Conservation (phyloP, 2,113 vertebrate species). For the Cyprinodon brontotheroides region DNA sequence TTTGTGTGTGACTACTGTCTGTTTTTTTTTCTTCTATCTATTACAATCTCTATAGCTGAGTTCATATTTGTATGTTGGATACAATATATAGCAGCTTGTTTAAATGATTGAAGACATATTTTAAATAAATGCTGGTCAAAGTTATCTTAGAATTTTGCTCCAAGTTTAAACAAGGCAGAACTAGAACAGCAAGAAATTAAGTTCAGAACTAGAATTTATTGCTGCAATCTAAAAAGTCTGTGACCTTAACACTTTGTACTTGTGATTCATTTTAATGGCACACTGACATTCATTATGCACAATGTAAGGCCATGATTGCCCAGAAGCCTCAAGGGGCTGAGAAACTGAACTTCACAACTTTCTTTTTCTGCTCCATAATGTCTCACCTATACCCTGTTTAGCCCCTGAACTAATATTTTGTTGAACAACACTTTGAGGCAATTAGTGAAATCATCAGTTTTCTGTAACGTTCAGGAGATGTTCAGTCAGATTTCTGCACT, state of each 20-base stretch:
- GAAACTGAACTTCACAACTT: not conserved
- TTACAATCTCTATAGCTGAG: not conserved
- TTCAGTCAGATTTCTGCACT: no score
- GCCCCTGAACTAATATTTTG: no score
- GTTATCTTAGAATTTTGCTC: not conserved
- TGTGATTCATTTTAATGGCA: not conserved
- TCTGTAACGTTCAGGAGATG: no score
- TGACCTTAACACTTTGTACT: not conserved
- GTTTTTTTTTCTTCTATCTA: not conserved
- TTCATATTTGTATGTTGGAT: not conserved
- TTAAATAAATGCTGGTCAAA: not conserved
- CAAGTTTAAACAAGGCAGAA: not conserved
- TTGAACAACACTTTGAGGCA: no score
- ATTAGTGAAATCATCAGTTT: no score
- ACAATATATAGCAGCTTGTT: not conserved
- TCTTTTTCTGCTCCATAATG: not conserved
- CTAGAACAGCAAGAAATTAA: not conserved
- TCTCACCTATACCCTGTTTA: not conserved
- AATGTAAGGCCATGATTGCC: not conserved
- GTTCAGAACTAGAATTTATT: not conserved
- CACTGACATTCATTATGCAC: slow-evolving; percentile 1
- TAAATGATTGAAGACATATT: not conserved
- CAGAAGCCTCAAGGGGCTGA: not conserved
- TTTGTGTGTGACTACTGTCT: no score
- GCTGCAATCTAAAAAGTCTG: not conserved